Evolutionary conservation across 2,888 invertebrate genomes (phyloP).

Genomic region (Ctenicera cuprea): DNA sequence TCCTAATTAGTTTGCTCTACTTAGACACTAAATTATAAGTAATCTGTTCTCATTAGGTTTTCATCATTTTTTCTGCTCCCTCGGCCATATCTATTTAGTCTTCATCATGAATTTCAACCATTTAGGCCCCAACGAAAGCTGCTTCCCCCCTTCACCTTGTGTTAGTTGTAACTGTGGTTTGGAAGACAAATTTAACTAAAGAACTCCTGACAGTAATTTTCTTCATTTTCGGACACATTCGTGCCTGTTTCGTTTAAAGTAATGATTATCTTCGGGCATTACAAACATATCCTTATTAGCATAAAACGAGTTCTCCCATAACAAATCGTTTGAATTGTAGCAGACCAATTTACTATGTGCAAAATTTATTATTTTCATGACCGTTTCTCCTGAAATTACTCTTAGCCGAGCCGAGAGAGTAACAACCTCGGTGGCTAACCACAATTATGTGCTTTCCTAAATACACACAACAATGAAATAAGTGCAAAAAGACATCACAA

Average conservation of each 20-base stretch:
- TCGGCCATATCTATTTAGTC: no score
- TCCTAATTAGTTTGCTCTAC: no score
- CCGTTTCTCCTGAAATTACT: conserved; percentile 13
- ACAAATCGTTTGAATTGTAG: neutral
- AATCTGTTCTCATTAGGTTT: no score
- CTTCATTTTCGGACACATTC: no score
- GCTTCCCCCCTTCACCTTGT: no score
- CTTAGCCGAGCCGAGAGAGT: conserved; percentile 1
- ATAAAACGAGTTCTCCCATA: conserved; percentile 15
- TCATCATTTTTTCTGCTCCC: no score
- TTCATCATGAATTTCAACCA: no score
- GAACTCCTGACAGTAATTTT: no score
- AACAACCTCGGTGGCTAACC: conserved; percentile 27
- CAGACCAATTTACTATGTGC: conserved; percentile 15
- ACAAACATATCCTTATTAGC: conserved; percentile 3
- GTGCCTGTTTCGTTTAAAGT: conserved; percentile 1
- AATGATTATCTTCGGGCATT: neutral
- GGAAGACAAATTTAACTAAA: no score
- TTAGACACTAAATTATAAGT: no score
- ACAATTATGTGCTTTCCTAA: conserved; percentile 8
- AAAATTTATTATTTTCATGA: conserved; percentile 20
- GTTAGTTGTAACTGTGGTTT: no score
- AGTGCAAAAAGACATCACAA: neutral
- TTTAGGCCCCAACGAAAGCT: no score
- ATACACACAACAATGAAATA: conserved; percentile 23